These are phyloP conservation scores for Diprion similis DNA, from an alignment of 1,140 invertebrate species.

Conservation along the genomic window DNA sequence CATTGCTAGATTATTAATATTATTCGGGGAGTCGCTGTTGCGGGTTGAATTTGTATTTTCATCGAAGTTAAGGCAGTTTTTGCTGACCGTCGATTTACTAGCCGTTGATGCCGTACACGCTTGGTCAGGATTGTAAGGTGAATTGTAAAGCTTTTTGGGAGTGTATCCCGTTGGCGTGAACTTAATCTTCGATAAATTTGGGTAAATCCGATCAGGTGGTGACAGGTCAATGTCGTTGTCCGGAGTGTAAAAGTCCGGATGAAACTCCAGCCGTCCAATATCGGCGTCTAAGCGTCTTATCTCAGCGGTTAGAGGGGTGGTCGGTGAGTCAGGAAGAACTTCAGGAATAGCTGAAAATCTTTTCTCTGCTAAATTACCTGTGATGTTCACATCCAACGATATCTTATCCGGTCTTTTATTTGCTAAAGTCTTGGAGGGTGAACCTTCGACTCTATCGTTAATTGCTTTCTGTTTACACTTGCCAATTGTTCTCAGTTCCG, in stretches of 20 bases:
- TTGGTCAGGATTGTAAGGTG: neutral
- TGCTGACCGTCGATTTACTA: too few species aligned
- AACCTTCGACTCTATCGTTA: slow-evolving; percentile 17
- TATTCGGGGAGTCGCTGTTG: neutral
- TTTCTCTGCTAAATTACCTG: neutral
- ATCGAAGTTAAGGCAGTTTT: too few species aligned
- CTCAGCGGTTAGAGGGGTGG: slow-evolving; percentile 18
- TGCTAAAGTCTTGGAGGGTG: slow-evolving; percentile 5
- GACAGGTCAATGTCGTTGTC: too few species aligned
- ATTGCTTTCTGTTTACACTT: slow-evolving; percentile 6
- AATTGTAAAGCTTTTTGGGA: neutral
- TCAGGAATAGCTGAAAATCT: neutral
- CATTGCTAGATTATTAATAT: neutral
- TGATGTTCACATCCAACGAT: slow-evolving; percentile 1
- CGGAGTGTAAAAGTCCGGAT: neutral
- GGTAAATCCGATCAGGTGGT: neutral
- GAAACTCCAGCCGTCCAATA: slow-evolving; percentile 20
- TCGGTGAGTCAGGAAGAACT: neutral
- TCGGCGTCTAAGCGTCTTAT: slow-evolving; percentile 25
- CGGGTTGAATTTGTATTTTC: neutral
- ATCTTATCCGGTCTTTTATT: neutral
- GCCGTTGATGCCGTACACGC: neutral
- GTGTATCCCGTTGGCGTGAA: neutral
- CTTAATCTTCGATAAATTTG: neutral
- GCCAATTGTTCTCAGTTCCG: neutral